Percentiles rank a stretch among this genome's conserved stretches.
These are phyloP conservation scores for Ciconia boyciana DNA, from an alignment of 2,113 vertebrate genomes.

Conservation along the genomic window DNA sequence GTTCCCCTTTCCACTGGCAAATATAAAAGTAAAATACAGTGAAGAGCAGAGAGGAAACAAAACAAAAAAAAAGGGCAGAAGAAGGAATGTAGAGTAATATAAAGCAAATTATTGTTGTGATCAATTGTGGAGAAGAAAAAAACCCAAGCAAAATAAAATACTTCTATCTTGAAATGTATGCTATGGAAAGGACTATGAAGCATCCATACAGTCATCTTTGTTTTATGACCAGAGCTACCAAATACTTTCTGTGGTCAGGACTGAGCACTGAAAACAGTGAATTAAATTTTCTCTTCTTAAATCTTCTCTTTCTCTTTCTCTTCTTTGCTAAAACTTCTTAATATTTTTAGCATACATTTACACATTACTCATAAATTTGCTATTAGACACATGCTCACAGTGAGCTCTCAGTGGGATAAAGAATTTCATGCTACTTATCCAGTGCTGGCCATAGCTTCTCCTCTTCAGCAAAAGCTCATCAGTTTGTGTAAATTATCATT, in stretches of 20 bases:
- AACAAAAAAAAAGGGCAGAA: neutral
- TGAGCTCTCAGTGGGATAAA: neutral
- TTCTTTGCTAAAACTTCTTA: neutral
- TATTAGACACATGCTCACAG: neutral
- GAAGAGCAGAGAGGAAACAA: neutral
- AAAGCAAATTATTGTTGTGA: neutral
- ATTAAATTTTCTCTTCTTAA: neutral
- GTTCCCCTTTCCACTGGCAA: neutral
- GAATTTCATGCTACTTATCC: constrained; percentile 12
- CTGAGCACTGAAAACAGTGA: neutral
- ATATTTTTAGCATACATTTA: neutral
- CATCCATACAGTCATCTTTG: neutral
- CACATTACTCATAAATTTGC: neutral
- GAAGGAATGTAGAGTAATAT: neutral
- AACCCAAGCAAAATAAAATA: neutral
- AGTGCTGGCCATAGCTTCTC: neutral
- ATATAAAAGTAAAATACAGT: neutral
- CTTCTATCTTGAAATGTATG: neutral
- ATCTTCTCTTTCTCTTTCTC: too few species aligned
- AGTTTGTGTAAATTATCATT: constrained; percentile 40
- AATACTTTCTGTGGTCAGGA: neutral
- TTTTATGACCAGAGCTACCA: neutral
- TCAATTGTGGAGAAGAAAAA: neutral
- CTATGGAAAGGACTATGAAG: neutral
- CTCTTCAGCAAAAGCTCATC: constrained; percentile 18